Conservation (phyloP, 64 coral and sea anemone genomes). For the Porites australiensis region DNA sequence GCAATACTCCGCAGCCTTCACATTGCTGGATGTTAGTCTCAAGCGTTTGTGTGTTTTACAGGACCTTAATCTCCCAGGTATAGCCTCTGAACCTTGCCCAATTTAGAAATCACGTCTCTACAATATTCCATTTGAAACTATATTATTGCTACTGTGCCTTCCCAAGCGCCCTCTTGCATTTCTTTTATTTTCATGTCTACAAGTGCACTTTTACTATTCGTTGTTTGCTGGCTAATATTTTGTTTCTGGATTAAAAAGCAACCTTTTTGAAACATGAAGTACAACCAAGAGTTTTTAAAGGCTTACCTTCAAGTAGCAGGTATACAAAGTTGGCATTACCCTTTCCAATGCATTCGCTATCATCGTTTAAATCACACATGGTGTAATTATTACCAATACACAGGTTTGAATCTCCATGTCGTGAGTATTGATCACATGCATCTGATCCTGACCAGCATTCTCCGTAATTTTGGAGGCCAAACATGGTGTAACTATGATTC, state of each 20-base stretch:
- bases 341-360: constrained; percentile 32
- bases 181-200: no score
- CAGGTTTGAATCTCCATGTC: constrained; percentile 31
- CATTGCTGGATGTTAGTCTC: no score
- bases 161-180: no score
- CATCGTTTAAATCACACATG: constrained; percentile 1
- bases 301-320: constrained; percentile 31
- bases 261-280: neutral
- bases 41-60: no score
- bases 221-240: no score
- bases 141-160: no score
- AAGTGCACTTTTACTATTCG: no score
- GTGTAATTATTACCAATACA: constrained; percentile 40
- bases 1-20: no score
- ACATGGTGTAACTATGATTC: constrained; percentile 7
- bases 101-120: no score
- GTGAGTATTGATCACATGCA: constrained; percentile 14
- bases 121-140: no score
- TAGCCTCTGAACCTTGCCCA: no score
- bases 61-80: no score
- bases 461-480: constrained; percentile 55
- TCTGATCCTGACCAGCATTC: constrained; percentile 69
- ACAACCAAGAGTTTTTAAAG: neutral
- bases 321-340: constrained; percentile 37
- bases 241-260: neutral